Conservation (phyloP, 2,113 vertebrate genomes). For the Takifugu flavidus region DNA sequence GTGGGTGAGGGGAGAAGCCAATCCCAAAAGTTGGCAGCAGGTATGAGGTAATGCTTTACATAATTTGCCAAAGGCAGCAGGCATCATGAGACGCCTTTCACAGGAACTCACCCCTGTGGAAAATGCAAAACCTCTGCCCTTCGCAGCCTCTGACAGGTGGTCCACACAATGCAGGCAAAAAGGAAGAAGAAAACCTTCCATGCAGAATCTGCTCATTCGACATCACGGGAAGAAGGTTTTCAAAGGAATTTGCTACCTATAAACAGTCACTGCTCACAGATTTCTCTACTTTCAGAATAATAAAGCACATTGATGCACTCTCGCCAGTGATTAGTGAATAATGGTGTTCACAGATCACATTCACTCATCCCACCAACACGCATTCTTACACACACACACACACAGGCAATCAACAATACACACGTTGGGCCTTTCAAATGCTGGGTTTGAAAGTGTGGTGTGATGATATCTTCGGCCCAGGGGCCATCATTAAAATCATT, state of each 20-base stretch:
- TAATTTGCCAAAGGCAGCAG: constrained; percentile 52
- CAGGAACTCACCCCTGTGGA: constrained; percentile 30
- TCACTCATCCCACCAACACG: not conserved
- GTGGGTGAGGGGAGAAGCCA: constrained; percentile 28
- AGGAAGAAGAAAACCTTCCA: not conserved
- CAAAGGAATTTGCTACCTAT: not conserved
- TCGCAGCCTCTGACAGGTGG: constrained; percentile 29
- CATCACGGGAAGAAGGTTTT: too few relatives aligned
- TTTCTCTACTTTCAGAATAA: too few relatives aligned
- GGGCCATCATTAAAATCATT: constrained; percentile 65
- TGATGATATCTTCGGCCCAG: constrained; percentile 36
- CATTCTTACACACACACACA: constrained; percentile 8
- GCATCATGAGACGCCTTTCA: constrained; percentile 40
- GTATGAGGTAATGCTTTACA: constrained; percentile 64
- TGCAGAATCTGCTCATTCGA: too few relatives aligned
- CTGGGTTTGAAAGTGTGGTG: constrained; percentile 41
- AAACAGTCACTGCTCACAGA: not conserved
- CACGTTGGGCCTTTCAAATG: constrained; percentile 13
- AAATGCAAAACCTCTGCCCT: constrained; percentile 57
- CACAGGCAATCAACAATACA: constrained; percentile 27
- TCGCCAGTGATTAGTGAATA: not conserved
- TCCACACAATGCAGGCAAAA: constrained; percentile 14
- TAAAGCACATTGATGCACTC: not conserved
- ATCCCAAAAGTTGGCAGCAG: constrained; percentile 38
- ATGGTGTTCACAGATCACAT: constrained; percentile 24